Conservation (phyloP, 1,140 invertebrate species). For the Atopsyche davidsoni region DNA sequence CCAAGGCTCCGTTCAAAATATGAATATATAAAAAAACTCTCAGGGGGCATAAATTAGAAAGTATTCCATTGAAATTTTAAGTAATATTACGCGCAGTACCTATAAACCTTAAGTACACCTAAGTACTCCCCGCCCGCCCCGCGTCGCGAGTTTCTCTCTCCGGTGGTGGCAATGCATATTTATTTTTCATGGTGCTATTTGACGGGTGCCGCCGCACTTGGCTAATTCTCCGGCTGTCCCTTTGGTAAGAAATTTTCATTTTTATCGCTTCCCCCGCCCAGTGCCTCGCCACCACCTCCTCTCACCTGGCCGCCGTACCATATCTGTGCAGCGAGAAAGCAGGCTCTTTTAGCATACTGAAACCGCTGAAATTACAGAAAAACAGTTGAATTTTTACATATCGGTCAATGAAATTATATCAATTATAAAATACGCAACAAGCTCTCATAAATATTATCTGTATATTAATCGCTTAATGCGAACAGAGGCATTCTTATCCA, state of each 20-base stretch:
- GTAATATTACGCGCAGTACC: slow-evolving; percentile 22
- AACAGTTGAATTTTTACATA: too few relatives aligned
- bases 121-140: slow-evolving; percentile 9
- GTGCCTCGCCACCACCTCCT: too few relatives aligned
- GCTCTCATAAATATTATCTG: too few relatives aligned
- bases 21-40: slow-evolving; percentile 2
- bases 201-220: slow-evolving; percentile 21
- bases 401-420: too few relatives aligned
- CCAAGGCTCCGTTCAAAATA: too few relatives aligned
- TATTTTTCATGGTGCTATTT: slow-evolving; percentile 31
- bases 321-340: too few relatives aligned
- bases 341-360: too few relatives aligned
- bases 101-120: slow-evolving; percentile 28
- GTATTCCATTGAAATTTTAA: slow-evolving; percentile 26
- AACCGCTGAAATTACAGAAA: too few relatives aligned
- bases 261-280: slow-evolving; percentile 13
- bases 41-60: slow-evolving; percentile 16
- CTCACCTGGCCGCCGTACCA: slow-evolving; percentile 24
- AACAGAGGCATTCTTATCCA: too few relatives aligned
- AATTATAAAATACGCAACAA: too few relatives aligned
- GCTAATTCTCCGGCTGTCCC: slow-evolving; percentile 23
- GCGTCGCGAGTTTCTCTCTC: too few relatives aligned
- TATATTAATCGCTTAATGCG: too few relatives aligned
- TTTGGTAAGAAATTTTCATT: slow-evolving; percentile 18
- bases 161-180: slow-evolving; percentile 26